phyloP scores from a whole-genome alignment of 2,113 vertebrate species.

The Numenius arquata region DNA sequence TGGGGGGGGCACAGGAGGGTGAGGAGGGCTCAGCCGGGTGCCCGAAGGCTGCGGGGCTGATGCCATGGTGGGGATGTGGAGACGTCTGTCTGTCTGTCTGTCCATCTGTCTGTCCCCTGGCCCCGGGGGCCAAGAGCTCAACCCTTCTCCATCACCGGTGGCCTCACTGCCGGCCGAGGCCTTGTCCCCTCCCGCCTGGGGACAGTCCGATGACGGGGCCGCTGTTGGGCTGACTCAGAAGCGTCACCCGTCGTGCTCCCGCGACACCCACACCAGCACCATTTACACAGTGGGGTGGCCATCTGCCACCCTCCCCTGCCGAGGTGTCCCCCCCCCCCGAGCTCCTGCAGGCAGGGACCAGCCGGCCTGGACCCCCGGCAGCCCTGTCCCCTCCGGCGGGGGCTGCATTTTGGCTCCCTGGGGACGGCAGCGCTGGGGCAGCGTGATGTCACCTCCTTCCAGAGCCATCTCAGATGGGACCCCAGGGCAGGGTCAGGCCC shows the following conservation, averaged over 20 bases:
- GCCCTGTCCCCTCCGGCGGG: not conserved
- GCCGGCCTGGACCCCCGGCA: not conserved
- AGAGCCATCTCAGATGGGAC: not conserved
- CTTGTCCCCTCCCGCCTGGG: not conserved
- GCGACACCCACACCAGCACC: not conserved
- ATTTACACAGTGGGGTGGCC: not conserved
- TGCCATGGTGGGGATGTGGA: rapidly evolving
- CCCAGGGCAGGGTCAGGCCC: not conserved
- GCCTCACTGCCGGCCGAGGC: not conserved
- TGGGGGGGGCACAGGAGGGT: not conserved
- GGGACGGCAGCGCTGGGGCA: not conserved
- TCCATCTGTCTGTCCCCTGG: not conserved
- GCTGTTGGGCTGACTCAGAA: constrained; percentile 2
- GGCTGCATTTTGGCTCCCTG: not conserved
- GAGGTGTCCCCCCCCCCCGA: not conserved
- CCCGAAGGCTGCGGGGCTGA: not conserved
- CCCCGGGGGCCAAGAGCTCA: not conserved
- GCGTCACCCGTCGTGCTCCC: not conserved
- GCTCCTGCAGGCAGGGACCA: not conserved
- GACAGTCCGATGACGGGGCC: not conserved
- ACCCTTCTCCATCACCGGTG: not conserved
- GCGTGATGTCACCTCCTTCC: not conserved
- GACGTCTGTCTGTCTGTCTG: not conserved
- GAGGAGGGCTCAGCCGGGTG: too few relatives aligned
- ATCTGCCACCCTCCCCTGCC: not conserved